A percentile compares a stretch with the other conserved stretches of the same genome.
Conservation (phyloP, 2,113 vertebrate species). For the Campylorhamphus procurvoides region DNA sequence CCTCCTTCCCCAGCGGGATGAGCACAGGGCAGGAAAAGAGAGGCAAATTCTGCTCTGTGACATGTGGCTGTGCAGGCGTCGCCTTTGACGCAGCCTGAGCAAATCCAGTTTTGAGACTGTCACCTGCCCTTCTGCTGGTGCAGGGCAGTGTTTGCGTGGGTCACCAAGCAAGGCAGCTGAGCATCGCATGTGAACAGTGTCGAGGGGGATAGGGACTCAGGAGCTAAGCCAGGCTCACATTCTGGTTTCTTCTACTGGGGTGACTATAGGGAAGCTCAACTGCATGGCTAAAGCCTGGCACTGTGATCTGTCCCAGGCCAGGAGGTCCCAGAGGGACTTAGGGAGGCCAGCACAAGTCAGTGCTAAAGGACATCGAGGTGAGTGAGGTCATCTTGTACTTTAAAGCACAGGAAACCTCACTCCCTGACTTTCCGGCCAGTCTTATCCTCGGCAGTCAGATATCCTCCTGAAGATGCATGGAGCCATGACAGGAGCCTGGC, state of each 20-base stretch:
- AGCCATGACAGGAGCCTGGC: background rate
- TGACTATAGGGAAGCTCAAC: background rate
- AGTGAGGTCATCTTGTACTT: background rate
- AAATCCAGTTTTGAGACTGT: background rate
- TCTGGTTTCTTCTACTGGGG: background rate
- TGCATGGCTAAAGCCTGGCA: background rate
- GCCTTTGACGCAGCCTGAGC: background rate
- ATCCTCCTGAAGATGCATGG: background rate
- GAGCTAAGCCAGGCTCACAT: background rate
- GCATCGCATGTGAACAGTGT: background rate
- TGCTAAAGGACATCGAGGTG: background rate
- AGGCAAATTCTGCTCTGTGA: rapidly evolving
- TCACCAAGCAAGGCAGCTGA: background rate
- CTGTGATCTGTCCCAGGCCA: background rate
- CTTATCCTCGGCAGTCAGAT: background rate
- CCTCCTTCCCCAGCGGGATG: background rate
- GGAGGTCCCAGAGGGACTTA: background rate
- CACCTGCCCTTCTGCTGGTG: background rate
- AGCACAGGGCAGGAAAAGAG: rapidly evolving
- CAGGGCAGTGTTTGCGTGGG: background rate
- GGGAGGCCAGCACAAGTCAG: background rate
- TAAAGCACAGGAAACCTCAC: conserved; percentile 26
- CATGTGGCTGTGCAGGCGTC: background rate
- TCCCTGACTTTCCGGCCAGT: background rate
- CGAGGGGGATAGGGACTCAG: background rate